Evolutionary conservation across 2,797 vertebrate species (phyloP), one percentile per base, ranked within the genome.

Genomic region (Zenarchopterus dispar): DNA sequence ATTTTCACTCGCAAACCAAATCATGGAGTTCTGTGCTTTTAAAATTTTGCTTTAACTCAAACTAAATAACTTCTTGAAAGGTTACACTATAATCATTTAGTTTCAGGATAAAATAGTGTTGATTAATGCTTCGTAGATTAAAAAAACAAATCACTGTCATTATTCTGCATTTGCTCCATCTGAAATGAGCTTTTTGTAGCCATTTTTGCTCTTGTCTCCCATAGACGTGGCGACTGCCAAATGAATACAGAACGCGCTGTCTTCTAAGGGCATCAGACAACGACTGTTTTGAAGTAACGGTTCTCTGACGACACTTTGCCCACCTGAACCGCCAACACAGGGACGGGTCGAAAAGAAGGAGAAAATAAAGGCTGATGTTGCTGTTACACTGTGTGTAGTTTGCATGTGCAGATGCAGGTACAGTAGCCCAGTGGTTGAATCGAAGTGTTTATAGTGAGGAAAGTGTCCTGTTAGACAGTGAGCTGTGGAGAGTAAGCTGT

Each of bases 211-310:
- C 47, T 61, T 69, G 24, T 77, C 67, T 82, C 19, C 50, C 63
- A 23, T 24, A 94, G 93, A 89, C 62, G 22, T 92, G 89, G 85
- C 71, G 60, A 31, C 68, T 64, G 44, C 68, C 89, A 60, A 89
- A 74, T 81, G 88, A 91, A 70, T 81, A 86, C 83, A 80, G 86
- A 65, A 70, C 84, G 1, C 79, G 86, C 66, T 88, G 81, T 77
- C 60, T 89, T 64, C 31, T 91, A 45, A 86, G 86, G 81, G 66
- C 84, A 52, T 74, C 84, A 7, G 92, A 93, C 67, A 90, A 73
- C 18, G 92, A 93, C 33, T 78, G 84, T 68, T 83, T 84, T 23
- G 91, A 94, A 54, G 92, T 92, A 8, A 93, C 93, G 0, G 85
- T 92, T 72, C 81, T 94, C 62, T 94, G 88, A 94, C 28, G 47